These are phyloP conservation scores for Musca domestica DNA, from an alignment of 1,140 invertebrate species.

Conservation along the genomic window DNA sequence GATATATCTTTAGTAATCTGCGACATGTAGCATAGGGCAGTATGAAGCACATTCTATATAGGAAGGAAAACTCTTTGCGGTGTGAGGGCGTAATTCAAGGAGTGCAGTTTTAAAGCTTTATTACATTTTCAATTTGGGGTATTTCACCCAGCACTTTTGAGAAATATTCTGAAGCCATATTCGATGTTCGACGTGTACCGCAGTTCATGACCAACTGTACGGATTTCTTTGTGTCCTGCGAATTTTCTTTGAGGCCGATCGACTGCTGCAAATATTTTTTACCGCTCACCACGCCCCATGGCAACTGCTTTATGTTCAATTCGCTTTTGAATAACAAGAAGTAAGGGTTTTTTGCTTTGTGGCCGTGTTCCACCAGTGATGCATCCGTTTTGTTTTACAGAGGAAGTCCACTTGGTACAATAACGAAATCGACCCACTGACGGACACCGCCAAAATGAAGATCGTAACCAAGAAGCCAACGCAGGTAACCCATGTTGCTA, in stretches of 20 bases:
- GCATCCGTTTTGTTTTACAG: neutral
- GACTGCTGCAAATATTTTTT: conserved; percentile 59
- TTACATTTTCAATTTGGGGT: too few species aligned
- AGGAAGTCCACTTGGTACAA: neutral
- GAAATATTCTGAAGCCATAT: neutral
- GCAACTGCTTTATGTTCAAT: conserved; percentile 58
- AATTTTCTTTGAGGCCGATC: conserved; percentile 53
- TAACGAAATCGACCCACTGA: conserved; percentile 10
- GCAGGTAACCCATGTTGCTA: neutral
- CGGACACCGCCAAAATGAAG: conserved; percentile 7
- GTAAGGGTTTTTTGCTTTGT: conserved; percentile 6
- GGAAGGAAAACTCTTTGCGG: too few species aligned
- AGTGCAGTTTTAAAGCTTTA: too few species aligned
- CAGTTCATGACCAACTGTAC: conserved; percentile 40
- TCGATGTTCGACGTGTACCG: neutral
- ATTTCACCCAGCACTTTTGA: too few species aligned
- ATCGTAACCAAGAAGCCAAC: conserved; percentile 1
- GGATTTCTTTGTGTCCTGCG: conserved; percentile 54
- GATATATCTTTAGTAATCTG: too few species aligned
- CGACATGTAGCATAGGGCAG: too few species aligned
- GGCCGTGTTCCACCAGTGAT: too few species aligned
- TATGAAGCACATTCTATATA: too few species aligned
- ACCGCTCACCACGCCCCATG: conserved; percentile 56
- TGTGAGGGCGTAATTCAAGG: too few species aligned
- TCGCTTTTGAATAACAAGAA: conserved; percentile 53